Evolutionary conservation across 2,797 vertebrate genomes (phyloP).

Genomic region (Coracias cyanogaster): DNA sequence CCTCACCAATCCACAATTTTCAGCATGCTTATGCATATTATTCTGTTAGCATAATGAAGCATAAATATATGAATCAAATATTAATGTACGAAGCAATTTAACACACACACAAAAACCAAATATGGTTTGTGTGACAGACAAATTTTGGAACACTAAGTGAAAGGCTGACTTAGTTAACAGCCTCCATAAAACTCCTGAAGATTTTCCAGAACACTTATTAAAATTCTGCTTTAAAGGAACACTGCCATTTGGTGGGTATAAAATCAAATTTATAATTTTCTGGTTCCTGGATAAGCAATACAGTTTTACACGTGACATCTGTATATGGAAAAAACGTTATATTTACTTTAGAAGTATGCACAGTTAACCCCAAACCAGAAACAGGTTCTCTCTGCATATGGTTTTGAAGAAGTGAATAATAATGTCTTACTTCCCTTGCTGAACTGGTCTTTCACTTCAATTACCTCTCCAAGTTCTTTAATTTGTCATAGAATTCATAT

Average conservation of each 20-base stretch:
- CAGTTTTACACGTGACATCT: not conserved
- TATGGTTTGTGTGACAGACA: not conserved
- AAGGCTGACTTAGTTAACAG: not conserved
- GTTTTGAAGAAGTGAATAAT: not conserved
- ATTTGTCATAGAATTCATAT: not conserved
- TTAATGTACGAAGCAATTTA: not conserved
- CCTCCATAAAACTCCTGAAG: conserved; percentile 4
- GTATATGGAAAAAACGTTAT: not conserved
- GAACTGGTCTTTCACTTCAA: not conserved
- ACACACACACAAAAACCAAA: not conserved
- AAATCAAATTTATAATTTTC: conserved; percentile 2
- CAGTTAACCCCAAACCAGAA: not conserved
- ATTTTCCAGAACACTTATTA: not conserved
- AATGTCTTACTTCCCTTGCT: not conserved
- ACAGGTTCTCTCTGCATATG: not conserved
- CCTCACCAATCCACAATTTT: conserved; percentile 6
- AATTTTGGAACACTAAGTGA: not conserved
- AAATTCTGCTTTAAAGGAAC: conserved; percentile 2
- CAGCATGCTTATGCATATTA: conserved; percentile 55
- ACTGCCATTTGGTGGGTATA: not conserved
- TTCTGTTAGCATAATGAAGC: conserved; percentile 54
- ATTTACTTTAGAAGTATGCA: not conserved
- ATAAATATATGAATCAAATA: not conserved
- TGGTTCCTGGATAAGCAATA: not conserved
- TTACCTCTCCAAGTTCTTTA: not conserved